Conservation (phyloP, 30 jellyfish, hydroid and myxozoan genomes). For the Phacellophora camtschatica region DNA sequence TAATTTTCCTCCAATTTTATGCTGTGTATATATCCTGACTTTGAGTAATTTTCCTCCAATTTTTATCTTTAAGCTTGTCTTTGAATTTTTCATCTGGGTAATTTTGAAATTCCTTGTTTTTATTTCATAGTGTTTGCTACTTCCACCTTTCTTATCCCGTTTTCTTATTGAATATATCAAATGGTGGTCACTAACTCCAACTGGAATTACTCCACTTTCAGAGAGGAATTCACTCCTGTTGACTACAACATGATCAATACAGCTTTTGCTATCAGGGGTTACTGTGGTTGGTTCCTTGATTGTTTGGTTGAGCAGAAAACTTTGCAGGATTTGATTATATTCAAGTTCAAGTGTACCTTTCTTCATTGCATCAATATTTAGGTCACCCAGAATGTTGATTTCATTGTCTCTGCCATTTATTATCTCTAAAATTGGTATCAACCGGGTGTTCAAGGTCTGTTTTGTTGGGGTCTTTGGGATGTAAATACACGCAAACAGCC, state of each 20-base stretch:
- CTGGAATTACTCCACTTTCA: conserved; percentile 33
- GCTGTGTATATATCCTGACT: not conserved
- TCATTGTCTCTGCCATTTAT: conserved; percentile 36
- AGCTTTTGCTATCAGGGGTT: conserved; percentile 18
- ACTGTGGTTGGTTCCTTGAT: conserved; percentile 18
- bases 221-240: conserved; percentile 23
- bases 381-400: conserved; percentile 25
- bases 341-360: conserved; percentile 25
- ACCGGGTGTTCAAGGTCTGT: conserved; percentile 40
- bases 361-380: conserved; percentile 24
- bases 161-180: conserved; percentile 11
- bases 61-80: not conserved
- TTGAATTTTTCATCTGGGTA: conserved; percentile 19
- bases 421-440: conserved; percentile 19
- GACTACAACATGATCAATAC: conserved; percentile 20
- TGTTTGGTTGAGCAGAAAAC: conserved; percentile 20
- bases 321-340: conserved; percentile 15
- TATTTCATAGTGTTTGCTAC: conserved; percentile 14
- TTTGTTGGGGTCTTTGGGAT: conserved; percentile 27
- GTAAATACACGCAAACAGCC: conserved; percentile 42
- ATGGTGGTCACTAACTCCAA: conserved; percentile 43
- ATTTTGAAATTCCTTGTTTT: conserved; percentile 25
- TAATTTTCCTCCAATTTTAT: not conserved
- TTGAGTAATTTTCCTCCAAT: not conserved
- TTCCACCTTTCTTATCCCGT: conserved; percentile 26